Conservation (phyloP, 2,888 invertebrate species). For the Cristatella mucedo region DNA sequence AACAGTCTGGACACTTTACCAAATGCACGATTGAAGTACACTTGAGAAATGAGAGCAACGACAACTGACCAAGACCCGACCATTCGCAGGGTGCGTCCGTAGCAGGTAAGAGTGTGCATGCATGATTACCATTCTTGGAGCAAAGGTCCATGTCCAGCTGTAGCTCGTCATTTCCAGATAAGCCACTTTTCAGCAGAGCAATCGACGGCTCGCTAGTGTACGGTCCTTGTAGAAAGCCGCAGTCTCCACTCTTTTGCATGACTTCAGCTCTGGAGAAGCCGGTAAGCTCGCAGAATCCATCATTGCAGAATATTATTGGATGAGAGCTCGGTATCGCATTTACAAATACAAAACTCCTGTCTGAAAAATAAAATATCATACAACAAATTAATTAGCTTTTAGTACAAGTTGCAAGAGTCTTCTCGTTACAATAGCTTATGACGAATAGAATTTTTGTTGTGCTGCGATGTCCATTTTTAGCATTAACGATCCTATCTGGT, state of each 20-base stretch:
- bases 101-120: too few species aligned
- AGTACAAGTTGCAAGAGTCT: not conserved
- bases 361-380: constrained; percentile 39
- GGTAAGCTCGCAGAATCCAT: constrained; percentile 60
- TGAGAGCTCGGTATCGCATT: constrained; percentile 54
- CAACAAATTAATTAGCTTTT: not conserved
- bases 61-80: too few species aligned
- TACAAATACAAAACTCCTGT: constrained; percentile 65
- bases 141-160: constrained; percentile 65
- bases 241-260: constrained; percentile 59
- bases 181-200: constrained; percentile 52
- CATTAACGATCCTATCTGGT: too few species aligned
- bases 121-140: constrained; percentile 68
- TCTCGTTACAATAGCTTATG: too few species aligned
- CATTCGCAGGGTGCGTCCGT: too few species aligned
- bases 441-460: too few species aligned
- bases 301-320: constrained; percentile 67
- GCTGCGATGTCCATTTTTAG: too few species aligned
- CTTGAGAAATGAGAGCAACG: too few species aligned
- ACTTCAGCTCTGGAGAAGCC: constrained; percentile 63
- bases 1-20: too few species aligned
- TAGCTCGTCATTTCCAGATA: constrained; percentile 54
- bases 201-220: constrained; percentile 58
- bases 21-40: too few species aligned
- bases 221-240: constrained; percentile 63